Base-by-base conservation (phyloP, 2,113 vertebrate genomes). In the Amazona vittata region DNA sequence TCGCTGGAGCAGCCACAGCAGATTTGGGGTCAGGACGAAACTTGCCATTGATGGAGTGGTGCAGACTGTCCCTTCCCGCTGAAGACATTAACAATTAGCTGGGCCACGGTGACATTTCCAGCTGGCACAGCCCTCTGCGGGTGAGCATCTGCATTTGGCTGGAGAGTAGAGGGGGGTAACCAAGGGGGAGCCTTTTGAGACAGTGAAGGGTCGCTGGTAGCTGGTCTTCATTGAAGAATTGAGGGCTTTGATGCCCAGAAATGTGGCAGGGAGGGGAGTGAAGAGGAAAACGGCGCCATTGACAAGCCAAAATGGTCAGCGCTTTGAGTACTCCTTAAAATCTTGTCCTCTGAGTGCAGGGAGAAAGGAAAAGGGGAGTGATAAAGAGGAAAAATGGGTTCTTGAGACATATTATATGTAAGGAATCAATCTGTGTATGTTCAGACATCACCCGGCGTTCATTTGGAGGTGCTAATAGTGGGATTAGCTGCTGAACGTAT, bases 1-100 rank as follows among this genome's bases (percentile, higher is more conserved):
- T 55, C 1, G 0, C 11, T 78, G 62, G 81, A 82, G 88, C 7
- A 2, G 49, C 50, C 4, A 2, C 2, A 1, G 26, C 0, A 1
- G 44, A 17, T 83, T 47, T 85, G 67, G 88, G 82, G 68, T 83
- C 83, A 83, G 41, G 22, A 47, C 5, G 52, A 77, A 41, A 4
- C 15, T 79, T 35, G 14, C 43, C 47, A 11, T 11, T 8, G 59
- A 83, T 37, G 28, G 39, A 1, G 9, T 8, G 44, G 39, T 47
- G 41, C 82, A 65, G 75, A n/a, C 6, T 4, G 41, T 43, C 74
- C 62, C 60, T 67, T 53, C 68, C 89, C 81, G 80, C 53, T 50
- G 57, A 49, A 47, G 33, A 44, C 11, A 1, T 26, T 35, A 79
- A 71, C 26, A 53, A 60, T 74, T 83, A 91, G 7, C 83, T 29